These are phyloP conservation scores for Samia ricini DNA, from an alignment of 1,140 invertebrate genomes.

Conservation along the genomic window DNA sequence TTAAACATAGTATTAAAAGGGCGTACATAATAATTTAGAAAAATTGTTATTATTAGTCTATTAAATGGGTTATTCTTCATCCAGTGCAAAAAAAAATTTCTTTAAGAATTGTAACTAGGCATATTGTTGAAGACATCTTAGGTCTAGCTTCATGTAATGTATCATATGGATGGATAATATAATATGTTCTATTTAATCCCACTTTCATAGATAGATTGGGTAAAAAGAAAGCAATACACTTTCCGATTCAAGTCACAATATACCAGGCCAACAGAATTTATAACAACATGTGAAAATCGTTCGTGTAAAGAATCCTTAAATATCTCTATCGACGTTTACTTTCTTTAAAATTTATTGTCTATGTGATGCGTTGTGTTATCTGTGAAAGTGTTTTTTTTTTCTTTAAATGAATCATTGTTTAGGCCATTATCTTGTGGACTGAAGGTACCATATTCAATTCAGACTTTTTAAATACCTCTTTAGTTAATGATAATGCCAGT, in stretches of 20 bases:
- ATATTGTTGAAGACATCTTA: too few species aligned
- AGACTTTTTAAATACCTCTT: too few species aligned
- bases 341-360: conserved; percentile 12
- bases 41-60: too few species aligned
- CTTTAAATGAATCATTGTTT: not conserved
- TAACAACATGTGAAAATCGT: conserved; percentile 37
- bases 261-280: conserved; percentile 32
- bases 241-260: conserved; percentile 38
- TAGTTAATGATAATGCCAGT: too few species aligned
- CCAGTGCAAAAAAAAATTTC: too few species aligned
- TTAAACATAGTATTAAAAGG: too few species aligned
- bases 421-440: too few species aligned
- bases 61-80: too few species aligned
- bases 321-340: conserved; percentile 8
- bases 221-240: conserved; percentile 21
- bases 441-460: too few species aligned
- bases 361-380: not conserved
- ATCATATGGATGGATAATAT: not conserved
- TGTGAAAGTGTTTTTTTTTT: conserved; percentile 11
- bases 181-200: conserved; percentile 15
- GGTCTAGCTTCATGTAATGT: too few species aligned
- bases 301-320: conserved; percentile 22
- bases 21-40: too few species aligned
- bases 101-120: too few species aligned
- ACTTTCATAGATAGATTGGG: conserved; percentile 38